Evolutionary conservation across 2,888 invertebrate species (phyloP).

Genomic region (Drosophila tanythrix): DNA sequence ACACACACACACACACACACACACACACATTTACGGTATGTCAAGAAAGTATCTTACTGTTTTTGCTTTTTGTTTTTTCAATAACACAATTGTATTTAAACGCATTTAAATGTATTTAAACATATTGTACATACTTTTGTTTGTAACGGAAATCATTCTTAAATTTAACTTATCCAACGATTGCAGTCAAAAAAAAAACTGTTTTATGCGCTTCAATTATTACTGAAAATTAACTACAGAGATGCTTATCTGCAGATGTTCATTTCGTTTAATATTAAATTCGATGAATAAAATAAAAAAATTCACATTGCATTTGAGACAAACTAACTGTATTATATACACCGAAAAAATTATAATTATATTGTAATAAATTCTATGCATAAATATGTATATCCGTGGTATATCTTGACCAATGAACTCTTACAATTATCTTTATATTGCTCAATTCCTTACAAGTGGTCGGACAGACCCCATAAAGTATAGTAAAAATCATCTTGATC

Average conservation of each 20-base stretch:
- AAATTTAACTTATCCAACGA: conserved; percentile 7
- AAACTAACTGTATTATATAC: no score
- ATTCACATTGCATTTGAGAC: neutral
- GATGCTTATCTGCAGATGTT: neutral
- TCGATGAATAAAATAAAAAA: neutral
- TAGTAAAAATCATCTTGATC: no score
- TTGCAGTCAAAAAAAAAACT: neutral
- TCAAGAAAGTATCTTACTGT: conserved; percentile 3
- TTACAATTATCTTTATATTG: neutral
- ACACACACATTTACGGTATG: neutral
- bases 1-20: neutral
- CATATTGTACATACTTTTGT: neutral
- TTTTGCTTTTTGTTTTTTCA: neutral
- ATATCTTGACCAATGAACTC: neutral
- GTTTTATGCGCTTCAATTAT: conserved; percentile 8
- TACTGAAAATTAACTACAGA: conserved; percentile 1
- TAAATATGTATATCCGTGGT: no score
- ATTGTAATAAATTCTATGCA: neutral
- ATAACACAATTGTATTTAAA: neutral
- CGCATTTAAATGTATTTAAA: conserved; percentile 6
- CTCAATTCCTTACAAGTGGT: neutral
- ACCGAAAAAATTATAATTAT: no score
- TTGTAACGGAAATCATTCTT: conserved; percentile 10
- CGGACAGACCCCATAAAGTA: no score
- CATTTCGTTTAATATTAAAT: conserved; percentile 1